Evolutionary conservation across 1,140 invertebrate species (phyloP), one percentile per base, ranked within the genome.

Genomic region (Atopsyche davidsoni): DNA sequence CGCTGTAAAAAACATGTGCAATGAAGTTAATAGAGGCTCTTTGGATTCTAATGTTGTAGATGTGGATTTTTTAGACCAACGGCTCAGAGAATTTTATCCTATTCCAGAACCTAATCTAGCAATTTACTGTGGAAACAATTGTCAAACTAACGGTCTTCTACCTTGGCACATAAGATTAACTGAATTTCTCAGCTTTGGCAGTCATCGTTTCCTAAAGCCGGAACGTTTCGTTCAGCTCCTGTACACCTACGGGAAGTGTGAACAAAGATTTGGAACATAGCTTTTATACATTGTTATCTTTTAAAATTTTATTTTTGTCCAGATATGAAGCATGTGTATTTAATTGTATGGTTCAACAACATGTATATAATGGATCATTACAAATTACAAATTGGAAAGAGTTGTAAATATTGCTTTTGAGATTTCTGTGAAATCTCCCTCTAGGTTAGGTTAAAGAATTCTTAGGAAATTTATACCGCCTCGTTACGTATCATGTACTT

Each of bases 141-240:
- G 77, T 57, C 75, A 67, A 49, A 79, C 79, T 28, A 75, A 75
- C 62, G 81, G 80, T 47, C 70, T 83, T 62, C 66, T 83, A 14
- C 83, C 82, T 28, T 86, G 83, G 84, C 82, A 85, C 59, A 79
- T 82, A 58, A 74, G 78, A 69, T 60, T 82, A 35, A 81, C 82
- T 24, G 82, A 84, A 70, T 85, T 86, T 67, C 64, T 81, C 66
- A 78, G 72, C 66, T 57, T 82, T 55, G 70, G 73, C 53, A 62
- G 69, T 49, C 71, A 78, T 57, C 65, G 75, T 61, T 72, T 62
- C 60, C 51, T 84, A 54, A 72, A 67, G 53, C 64, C 75, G 43
- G 63, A 74, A 38, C 67, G 71, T 51, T 85, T 80, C 68, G 45
- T 76, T 55, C 58, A 72, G 60, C 58, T 79, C 59, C 68, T 86